Evolutionary conservation across 2,888 invertebrate genomes (phyloP), one percentile per base, ranked within the genome.

Genomic region (Arrhopalites spinosus): DNA sequence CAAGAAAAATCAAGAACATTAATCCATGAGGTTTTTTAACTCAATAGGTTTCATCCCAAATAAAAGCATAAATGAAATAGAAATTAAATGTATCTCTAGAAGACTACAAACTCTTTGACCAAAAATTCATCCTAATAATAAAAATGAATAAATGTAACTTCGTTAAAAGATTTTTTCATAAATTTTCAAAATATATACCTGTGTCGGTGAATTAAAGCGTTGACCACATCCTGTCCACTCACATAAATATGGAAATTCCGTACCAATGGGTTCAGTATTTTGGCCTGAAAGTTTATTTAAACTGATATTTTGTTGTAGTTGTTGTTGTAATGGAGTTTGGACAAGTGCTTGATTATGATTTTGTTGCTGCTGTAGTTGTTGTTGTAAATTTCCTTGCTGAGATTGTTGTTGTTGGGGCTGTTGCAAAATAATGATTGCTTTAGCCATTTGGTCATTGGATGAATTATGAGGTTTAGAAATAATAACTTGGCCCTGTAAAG

Each of bases 211-310:
- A 25, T 73, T 69, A 75, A 81, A 83, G 27, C 83, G 77, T 27
- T 78, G 73, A n/a, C 81, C 80, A 86, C 98, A 98, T 27, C 94
- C 94, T 75, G 92, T 90, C 98, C 98, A 98, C 85, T 97, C 97
- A 85, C 98, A 98, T 73, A 96, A 88, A 86, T 83, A 84, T 1
- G 83, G 72, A 27, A 63, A 27, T 27, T 59, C 59, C 11, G 27
- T 3, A 25, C 20, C 2, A 25, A 25, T 23, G 23, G 36, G 36
- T 36, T 11, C 36, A n/a, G 53, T 3, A 53, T 13, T n/a, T 3
- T 53, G 11, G 11, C 47, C 23, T 59, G 59, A 61, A 61, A 15
- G 11, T 30, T 64, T 68, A 29, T 13, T 29, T 25, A 59, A 0
- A 66, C 61, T 17, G 50, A 17, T 23, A 59, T 25, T 23, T 25